Evolutionary conservation across 2,797 vertebrate species (phyloP).

Genomic region (Anniella stebbinsi): DNA sequence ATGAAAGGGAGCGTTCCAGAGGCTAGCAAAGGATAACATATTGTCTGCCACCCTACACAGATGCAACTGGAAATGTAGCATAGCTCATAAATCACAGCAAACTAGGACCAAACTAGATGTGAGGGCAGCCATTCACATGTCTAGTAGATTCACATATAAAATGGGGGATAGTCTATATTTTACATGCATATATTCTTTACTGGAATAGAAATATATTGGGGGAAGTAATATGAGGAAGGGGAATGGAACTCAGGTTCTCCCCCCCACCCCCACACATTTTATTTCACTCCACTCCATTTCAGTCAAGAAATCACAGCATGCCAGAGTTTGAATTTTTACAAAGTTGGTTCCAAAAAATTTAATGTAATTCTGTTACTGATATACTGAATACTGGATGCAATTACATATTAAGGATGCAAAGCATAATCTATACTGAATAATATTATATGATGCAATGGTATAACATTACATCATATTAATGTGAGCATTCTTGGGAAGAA

Average conservation of each 20-base stretch:
- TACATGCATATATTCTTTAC: neutral
- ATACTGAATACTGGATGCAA: neutral
- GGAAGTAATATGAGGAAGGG: too few species aligned
- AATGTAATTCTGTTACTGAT: neutral
- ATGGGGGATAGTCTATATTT: neutral
- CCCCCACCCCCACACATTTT: neutral
- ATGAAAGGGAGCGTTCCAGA: neutral
- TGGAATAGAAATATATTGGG: neutral
- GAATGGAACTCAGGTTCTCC: neutral
- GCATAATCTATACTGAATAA: neutral
- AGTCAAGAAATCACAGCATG: neutral
- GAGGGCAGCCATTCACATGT: neutral
- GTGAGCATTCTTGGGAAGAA: neutral
- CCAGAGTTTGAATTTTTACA: too few species aligned
- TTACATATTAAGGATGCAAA: neutral
- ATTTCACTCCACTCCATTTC: neutral
- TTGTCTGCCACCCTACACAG: neutral
- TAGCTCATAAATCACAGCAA: neutral
- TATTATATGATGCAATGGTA: too few species aligned
- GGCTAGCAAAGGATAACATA: neutral
- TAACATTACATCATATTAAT: too few species aligned
- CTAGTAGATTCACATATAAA: neutral
- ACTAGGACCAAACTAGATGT: neutral
- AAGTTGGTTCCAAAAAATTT: neutral
- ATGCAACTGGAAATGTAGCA: neutral